These are phyloP conservation scores for Aethes cnicana DNA, from an alignment of 2,888 invertebrate genomes.

Conservation along the genomic window DNA sequence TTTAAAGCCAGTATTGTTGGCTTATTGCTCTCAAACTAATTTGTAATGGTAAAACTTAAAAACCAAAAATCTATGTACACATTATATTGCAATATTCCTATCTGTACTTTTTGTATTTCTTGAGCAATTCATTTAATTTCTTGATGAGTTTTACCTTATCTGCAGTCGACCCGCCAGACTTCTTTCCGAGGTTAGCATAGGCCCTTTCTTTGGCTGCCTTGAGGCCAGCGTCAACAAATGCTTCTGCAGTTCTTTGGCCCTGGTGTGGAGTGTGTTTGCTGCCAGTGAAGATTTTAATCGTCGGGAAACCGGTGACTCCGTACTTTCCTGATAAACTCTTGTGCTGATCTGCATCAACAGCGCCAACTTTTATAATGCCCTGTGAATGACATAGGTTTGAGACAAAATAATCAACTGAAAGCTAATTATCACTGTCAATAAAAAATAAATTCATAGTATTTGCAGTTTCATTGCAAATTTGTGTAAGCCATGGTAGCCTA, in stretches of 20 bases:
- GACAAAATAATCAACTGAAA: too few relatives aligned
- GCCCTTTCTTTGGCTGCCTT: slow-evolving; percentile 89
- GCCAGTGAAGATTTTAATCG: slow-evolving; percentile 95
- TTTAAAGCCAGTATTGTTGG: too few relatives aligned
- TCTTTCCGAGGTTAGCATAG: slow-evolving; percentile 86
- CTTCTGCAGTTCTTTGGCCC: slow-evolving; percentile 92
- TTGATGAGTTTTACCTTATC: slow-evolving; percentile 65
- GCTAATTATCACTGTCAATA: too few relatives aligned
- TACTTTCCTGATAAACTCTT: slow-evolving; percentile 90
- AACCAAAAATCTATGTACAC: not conserved
- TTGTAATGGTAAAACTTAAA: not conserved
- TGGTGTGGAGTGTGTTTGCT: slow-evolving; percentile 94
- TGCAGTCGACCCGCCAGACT: slow-evolving; percentile 59
- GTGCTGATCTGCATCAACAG: slow-evolving; percentile 95
- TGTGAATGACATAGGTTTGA: slow-evolving; percentile 58
- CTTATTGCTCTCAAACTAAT: too few relatives aligned
- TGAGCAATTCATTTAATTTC: slow-evolving; percentile 34
- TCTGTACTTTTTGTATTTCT: slow-evolving; percentile 30
- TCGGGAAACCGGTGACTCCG: slow-evolving; percentile 95
- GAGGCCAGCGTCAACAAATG: slow-evolving; percentile 92
- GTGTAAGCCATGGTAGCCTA: too few relatives aligned
- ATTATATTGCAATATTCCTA: slow-evolving; percentile 2
- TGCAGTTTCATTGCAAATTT: too few relatives aligned
- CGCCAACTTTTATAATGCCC: slow-evolving; percentile 97
- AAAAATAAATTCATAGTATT: too few relatives aligned